Evolutionary conservation across 2,113 vertebrate species (phyloP).

Genomic region (Fukomys damarensis): DNA sequence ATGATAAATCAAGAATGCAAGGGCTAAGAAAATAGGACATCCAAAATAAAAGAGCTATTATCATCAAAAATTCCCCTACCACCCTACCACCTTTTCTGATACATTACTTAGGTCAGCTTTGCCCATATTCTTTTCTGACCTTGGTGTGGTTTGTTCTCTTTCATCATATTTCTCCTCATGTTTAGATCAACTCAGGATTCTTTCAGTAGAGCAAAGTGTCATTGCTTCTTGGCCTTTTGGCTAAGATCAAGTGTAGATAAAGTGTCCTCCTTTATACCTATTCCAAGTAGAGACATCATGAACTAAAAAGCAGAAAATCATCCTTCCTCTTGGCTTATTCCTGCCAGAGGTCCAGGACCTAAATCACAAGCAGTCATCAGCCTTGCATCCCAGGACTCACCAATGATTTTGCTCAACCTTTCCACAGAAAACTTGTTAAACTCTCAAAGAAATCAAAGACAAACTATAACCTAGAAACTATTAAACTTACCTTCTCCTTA

Average conservation of each 20-base stretch:
- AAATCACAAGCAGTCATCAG: background rate
- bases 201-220: background rate
- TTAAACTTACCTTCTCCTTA: background rate
- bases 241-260: no score
- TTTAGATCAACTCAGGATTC: background rate
- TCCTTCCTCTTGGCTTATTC: background rate
- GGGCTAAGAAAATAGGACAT: background rate
- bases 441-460: conserved; percentile 5
- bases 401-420: background rate
- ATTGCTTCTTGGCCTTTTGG: no score
- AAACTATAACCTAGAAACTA: background rate
- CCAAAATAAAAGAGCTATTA: background rate
- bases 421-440: background rate
- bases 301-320: background rate
- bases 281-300: background rate
- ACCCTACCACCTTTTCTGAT: background rate
- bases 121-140: background rate
- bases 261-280: background rate
- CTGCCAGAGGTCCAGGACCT: background rate
- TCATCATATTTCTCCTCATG: background rate
- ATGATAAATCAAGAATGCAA: background rate
- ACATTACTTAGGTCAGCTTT: conserved; percentile 12
- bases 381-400: background rate
- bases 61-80: background rate
- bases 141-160: background rate